These are phyloP conservation scores for Acronicta psi DNA, from an alignment of 2,888 invertebrate species.

Conservation along the genomic window DNA sequence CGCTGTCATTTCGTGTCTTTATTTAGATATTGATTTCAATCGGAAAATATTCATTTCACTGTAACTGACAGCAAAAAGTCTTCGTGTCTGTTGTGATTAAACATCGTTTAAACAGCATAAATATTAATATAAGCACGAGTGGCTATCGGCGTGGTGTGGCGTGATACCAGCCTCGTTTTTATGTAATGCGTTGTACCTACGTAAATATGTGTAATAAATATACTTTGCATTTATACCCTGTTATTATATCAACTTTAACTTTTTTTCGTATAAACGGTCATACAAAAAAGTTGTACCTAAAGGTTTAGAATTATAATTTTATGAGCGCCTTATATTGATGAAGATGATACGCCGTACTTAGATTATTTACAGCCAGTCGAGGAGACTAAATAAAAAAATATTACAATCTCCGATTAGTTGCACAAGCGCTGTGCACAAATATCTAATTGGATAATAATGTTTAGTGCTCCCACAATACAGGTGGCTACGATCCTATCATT, in stretches of 20 bases:
- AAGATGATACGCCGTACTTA: conserved; percentile 20
- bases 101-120: conserved; percentile 83
- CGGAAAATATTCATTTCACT: conserved; percentile 55
- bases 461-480: conserved; percentile 12
- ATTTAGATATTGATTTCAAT: conserved; percentile 51
- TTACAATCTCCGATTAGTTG: conserved; percentile 8
- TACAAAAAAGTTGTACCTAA: conserved; percentile 29
- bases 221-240: conserved; percentile 44
- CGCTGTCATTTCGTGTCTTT: conserved; percentile 27
- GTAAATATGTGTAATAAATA: conserved; percentile 57
- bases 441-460: conserved; percentile 21
- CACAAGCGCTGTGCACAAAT: conserved; percentile 12
- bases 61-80: conserved; percentile 48
- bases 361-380: conserved; percentile 33
- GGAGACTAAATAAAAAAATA: conserved; percentile 24
- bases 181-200: conserved; percentile 55
- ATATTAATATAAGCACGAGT: conserved; percentile 80
- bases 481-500: conserved; percentile 33
- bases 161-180: conserved; percentile 68
- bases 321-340: conserved; percentile 19
- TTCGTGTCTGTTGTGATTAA: conserved; percentile 79
- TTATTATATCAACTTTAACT: conserved; percentile 44
- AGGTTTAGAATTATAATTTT: conserved; percentile 35
- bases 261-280: conserved; percentile 46
- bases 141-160: conserved; percentile 73